Evolutionary conservation across 2,113 vertebrate species (phyloP), one percentile per base, ranked within the genome.

Genomic region (Eurystomus gularis): DNA sequence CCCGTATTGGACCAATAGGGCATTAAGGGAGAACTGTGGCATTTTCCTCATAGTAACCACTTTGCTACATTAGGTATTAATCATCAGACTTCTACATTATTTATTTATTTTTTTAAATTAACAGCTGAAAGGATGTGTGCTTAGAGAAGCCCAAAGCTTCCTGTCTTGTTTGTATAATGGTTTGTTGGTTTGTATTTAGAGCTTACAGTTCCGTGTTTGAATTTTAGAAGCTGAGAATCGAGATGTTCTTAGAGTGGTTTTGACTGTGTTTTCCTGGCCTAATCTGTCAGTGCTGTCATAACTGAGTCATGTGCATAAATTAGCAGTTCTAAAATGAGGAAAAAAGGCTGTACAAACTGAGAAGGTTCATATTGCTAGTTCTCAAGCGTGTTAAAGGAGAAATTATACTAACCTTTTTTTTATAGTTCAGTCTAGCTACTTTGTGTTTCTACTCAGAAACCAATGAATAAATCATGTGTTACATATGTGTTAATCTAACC

Each of bases 381-480:
- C 79, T 92, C 25, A 79, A 90, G 88, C 61, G 28, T 76, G 69
- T 82, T 93, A 79, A 76, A 93, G 52, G 48, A 86, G 82, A 84
- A 48, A 88, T 93, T 69, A 86, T 40, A 52, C 65, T 68, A 96
- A 92, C 86, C 90, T 96, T 35, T 82, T 95, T 95, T 93, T 88
- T 94, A 84, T 94, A 88, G 79, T 78, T 94, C 88, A 71, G 96
- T 94, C 93, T 95, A 94, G 64, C 72, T 97, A 52, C 83, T 95
- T 92, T 86, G 73, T 2, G 10, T 94, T 94, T 95, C 89, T 91
- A 68, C 69, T 88, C 55, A 42, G 86, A 92, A 92, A 60, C 13
- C 48, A 84, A 86, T 94, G 86, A 95, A 96, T 94, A 97, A 97
- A 88, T 84, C 80, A 90, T 84, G 65, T 75, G 51, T 93, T 96